These are phyloP conservation scores for Proterorhinus semilunaris DNA, from an alignment of 2,113 vertebrate genomes.

Conservation along the genomic window DNA sequence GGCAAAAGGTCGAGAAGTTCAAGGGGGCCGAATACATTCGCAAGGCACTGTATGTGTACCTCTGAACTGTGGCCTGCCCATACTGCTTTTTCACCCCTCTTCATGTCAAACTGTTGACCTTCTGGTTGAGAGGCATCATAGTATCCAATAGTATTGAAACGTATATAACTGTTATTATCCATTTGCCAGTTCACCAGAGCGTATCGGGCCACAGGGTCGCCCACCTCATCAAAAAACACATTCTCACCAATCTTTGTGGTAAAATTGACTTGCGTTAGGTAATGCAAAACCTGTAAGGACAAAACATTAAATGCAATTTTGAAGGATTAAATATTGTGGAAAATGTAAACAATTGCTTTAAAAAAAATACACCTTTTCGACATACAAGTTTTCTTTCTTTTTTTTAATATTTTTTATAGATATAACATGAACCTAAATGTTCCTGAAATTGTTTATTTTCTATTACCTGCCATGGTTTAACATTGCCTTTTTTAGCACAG, in stretches of 20 bases:
- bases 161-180: conserved; percentile 59
- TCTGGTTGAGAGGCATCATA: conserved; percentile 73
- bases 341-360: too few species aligned
- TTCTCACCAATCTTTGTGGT: conserved; percentile 71
- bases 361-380: too few species aligned
- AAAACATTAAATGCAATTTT: background rate
- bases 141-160: conserved; percentile 71
- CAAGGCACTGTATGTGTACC: too few species aligned
- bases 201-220: conserved; percentile 75
- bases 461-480: conserved; percentile 76
- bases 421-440: background rate
- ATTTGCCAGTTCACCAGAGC: conserved; percentile 78
- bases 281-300: conserved; percentile 72
- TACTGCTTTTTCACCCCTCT: conserved; percentile 53
- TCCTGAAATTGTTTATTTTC: background rate
- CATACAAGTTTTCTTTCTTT: too few species aligned
- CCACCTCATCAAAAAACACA: conserved; percentile 72
- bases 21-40: too few species aligned
- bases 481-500: conserved; percentile 63
- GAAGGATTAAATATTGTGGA: too few species aligned
- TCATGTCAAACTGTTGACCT: conserved; percentile 73
- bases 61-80: conserved; percentile 75
- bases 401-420: too few species aligned
- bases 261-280: conserved; percentile 73
- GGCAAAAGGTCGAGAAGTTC: too few species aligned